Evolutionary conservation across 2,797 vertebrate species (phyloP), one percentile per base, ranked within the genome.

Genomic region (Ctenopoma kingsleyae): DNA sequence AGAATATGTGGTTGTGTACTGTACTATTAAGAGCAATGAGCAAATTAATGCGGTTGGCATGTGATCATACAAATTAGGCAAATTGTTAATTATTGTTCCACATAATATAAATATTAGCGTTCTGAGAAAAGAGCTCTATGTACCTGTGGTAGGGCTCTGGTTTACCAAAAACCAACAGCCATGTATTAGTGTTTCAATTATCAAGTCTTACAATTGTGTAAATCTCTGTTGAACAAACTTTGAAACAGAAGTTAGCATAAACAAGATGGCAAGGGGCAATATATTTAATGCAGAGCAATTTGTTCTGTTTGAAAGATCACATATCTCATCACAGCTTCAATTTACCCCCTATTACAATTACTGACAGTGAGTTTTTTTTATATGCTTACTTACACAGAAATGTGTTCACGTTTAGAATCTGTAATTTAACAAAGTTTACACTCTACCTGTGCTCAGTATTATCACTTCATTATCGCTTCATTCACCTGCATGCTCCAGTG

Each of bases 221-320:
- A 23, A 50, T 44, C 38, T 55, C 13, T 32, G 6, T 12, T 15
- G 23, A 50, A 41, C 43, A 40, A 43, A 61, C 36, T 15, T 30
- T 16, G 16, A 25, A 35, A 16, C 4, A 12, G 3, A 59, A 20
- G 13, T 27, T 69, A 38, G 1, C 6, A 12, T 36, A 17, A 79
- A 43, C 43, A 70, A 57, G n/a, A 59, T 19, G 44, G 11, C 22
- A 65, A 48, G 9, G 13, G 3, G 10, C 35, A 10, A 11, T 35
- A 35, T 35, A 35, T 35, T 0, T 35, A 35, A 35, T 52, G 22
- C 48, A 67, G 12, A 59, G 22, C 16, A 8, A 38, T 67, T 40
- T 59, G 27, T 25, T 19, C 16, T 19, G 46, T 70, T 49, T 72
- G 4, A 51, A 70, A 54, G 65, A 64, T 62, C 47, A 47, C 15